Conservation (phyloP, 2,113 vertebrate genomes). For the Saccopteryx bilineata region DNA sequence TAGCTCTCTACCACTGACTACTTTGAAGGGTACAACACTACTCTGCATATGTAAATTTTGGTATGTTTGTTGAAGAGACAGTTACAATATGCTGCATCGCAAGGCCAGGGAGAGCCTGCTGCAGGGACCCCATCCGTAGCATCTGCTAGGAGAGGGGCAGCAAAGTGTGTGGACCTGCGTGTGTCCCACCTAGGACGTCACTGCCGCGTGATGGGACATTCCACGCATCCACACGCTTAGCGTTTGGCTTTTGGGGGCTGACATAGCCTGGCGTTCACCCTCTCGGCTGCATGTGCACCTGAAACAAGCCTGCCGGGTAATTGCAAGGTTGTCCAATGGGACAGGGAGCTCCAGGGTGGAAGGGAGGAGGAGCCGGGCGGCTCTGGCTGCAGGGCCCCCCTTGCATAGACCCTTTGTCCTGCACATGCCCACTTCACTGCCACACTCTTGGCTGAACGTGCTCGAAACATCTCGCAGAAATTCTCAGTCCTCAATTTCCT, state of each 20-base stretch:
- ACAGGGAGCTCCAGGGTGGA: neutral
- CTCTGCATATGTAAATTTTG: no score
- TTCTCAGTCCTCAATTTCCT: neutral
- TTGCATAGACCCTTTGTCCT: accelerated
- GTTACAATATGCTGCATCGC: no score
- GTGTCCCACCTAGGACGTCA: neutral
- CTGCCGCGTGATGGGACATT: accelerated
- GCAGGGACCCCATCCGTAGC: accelerated
- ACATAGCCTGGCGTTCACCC: accelerated
- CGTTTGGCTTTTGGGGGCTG: neutral
- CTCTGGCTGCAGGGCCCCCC: accelerated
- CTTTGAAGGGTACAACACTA: no score
- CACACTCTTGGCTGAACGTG: neutral
- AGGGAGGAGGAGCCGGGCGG: neutral
- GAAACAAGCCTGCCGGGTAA: neutral
- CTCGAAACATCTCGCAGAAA: neutral
- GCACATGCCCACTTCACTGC: accelerated
- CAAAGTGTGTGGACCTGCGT: accelerated
- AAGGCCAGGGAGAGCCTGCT: neutral
- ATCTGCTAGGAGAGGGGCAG: accelerated
- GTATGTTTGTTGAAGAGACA: no score
- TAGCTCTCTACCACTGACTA: no score
- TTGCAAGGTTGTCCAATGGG: neutral
- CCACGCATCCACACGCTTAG: accelerated
- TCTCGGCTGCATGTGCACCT: accelerated